These are phyloP conservation scores for Alosa alosa DNA, from an alignment of 2,113 vertebrate species.

Conservation along the genomic window DNA sequence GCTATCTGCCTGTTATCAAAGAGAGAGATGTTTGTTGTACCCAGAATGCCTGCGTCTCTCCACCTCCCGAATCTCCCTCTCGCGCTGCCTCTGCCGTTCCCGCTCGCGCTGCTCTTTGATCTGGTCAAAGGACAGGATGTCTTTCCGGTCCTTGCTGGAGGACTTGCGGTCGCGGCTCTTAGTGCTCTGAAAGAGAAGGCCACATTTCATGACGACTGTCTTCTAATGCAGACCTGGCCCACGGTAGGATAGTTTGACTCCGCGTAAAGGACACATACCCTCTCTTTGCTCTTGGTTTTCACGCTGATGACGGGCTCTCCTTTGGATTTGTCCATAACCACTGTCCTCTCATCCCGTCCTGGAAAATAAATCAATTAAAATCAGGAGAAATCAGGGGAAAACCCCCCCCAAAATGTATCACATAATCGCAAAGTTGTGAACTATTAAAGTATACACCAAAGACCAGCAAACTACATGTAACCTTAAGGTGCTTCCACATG, in stretches of 20 bases:
- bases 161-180: conserved; percentile 91
- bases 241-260: background rate
- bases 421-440: background rate
- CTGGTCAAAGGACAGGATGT: conserved; percentile 95
- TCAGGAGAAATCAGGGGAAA: background rate
- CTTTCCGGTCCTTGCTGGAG: conserved; percentile 85
- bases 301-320: conserved; percentile 96
- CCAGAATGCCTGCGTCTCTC: conserved; percentile 81
- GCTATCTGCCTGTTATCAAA: background rate
- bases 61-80: conserved; percentile 88
- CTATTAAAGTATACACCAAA: background rate
- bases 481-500: background rate
- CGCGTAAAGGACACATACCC: conserved; percentile 56
- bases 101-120: conserved; percentile 95
- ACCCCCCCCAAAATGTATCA: background rate
- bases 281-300: conserved; percentile 82
- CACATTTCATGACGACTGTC: background rate
- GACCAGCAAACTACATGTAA: background rate
- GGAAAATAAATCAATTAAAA: conserved; percentile 14
- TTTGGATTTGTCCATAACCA: conserved; percentile 96
- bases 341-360: conserved; percentile 83
- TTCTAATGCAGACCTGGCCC: background rate
- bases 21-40: conserved; percentile 43
- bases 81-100: conserved; percentile 88
- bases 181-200: conserved; percentile 71